Conservation (phyloP, 2,888 invertebrate species). For the Spilosoma lubricipeda region DNA sequence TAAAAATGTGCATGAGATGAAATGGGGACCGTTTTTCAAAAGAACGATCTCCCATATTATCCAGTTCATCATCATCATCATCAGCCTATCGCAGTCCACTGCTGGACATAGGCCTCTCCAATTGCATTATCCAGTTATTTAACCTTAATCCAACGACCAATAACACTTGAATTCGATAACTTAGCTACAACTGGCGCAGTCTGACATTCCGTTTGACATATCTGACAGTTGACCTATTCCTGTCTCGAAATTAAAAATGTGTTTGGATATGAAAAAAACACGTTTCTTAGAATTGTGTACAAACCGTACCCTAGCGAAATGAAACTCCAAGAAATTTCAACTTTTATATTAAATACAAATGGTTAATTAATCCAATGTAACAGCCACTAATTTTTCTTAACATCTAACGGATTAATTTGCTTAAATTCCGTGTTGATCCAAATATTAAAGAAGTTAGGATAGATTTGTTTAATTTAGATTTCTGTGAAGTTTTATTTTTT, state of each 20-base stretch:
- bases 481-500: constrained; percentile 56
- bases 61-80: too few species aligned
- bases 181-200: neutral
- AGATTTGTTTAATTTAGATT: constrained; percentile 38
- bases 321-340: constrained; percentile 1
- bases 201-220: neutral
- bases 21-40: too few species aligned
- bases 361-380: constrained; percentile 25
- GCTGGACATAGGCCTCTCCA: too few species aligned
- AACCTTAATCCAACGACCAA: too few species aligned
- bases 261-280: neutral
- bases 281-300: neutral
- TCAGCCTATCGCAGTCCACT: too few species aligned
- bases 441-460: constrained; percentile 40
- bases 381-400: constrained; percentile 41
- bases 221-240: neutral
- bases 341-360: constrained; percentile 15
- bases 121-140: too few species aligned
- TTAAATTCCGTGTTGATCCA: constrained; percentile 36
- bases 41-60: too few species aligned
- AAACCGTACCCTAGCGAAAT: neutral
- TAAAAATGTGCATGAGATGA: too few species aligned
- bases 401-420: constrained; percentile 40
- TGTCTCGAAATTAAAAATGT: neutral
- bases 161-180: neutral